These are phyloP conservation scores for Chionoecetes opilio DNA, from an alignment of 1,140 invertebrate species.

Conservation along the genomic window DNA sequence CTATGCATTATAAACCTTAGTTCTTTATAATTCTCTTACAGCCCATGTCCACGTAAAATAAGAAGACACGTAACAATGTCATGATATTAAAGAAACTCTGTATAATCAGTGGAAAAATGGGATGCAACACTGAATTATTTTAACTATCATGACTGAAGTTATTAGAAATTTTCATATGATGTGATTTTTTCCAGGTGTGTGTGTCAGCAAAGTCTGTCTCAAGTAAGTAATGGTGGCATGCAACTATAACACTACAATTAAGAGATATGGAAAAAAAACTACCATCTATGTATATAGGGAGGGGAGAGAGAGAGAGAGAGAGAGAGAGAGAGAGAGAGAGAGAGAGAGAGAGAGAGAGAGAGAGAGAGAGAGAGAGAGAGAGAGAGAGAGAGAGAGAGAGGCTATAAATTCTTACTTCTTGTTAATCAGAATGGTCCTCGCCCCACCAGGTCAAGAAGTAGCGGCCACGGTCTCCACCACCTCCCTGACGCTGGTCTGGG, in stretches of 20 bases:
- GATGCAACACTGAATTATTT: background rate
- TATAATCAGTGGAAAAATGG: no score
- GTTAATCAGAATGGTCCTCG: background rate
- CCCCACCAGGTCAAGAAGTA: background rate
- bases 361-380: slow-evolving; percentile 39
- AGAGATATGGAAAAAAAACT: no score
- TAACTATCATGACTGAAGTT: background rate
- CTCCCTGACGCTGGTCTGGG: background rate
- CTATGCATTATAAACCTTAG: no score
- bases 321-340: slow-evolving; percentile 60
- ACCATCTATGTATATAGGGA: no score
- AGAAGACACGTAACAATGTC: no score
- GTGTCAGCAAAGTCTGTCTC: background rate
- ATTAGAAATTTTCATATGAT: background rate
- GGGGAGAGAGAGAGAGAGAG: background rate
- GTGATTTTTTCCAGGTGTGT: background rate
- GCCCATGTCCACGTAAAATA: no score
- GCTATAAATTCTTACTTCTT: no score
- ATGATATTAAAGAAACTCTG: no score
- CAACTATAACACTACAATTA: no score
- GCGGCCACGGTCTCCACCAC: background rate
- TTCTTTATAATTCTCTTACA: no score
- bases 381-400: background rate
- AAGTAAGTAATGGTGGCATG: background rate
- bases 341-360: slow-evolving; percentile 58